Percentiles rank a stretch among this genome's conserved stretches.
phyloP scores from a whole-genome alignment of 2,113 vertebrate species.

The Poicephalus meyeri region DNA sequence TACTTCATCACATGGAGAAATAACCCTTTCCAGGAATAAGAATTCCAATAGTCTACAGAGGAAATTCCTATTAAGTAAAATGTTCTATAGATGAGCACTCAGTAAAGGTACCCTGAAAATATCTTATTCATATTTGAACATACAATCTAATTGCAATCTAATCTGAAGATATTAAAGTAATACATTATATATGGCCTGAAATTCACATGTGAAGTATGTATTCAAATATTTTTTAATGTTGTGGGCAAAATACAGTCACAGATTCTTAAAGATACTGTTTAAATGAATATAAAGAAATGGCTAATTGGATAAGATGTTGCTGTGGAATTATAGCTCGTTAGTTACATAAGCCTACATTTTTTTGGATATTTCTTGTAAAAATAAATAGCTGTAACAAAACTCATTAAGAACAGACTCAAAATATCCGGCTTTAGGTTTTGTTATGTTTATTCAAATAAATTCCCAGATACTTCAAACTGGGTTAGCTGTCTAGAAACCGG shows the following conservation, averaged over 20 bases:
- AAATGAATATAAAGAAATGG: slow-evolving; percentile 36
- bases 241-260: background rate
- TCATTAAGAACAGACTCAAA: background rate
- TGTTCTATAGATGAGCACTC: background rate
- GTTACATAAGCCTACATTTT: background rate
- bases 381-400: background rate
- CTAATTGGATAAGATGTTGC: slow-evolving; percentile 20
- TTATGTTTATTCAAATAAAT: background rate
- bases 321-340: background rate
- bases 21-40: background rate
- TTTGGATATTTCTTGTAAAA: background rate
- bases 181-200: background rate
- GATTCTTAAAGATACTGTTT: background rate
- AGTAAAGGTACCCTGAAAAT: background rate
- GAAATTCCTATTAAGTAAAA: background rate
- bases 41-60: background rate
- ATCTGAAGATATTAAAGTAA: slow-evolving; percentile 26
- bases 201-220: background rate
- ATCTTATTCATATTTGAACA: background rate
- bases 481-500: background rate
- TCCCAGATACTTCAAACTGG: background rate
- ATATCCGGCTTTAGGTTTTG: background rate
- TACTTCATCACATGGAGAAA: background rate
- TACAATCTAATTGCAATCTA: slow-evolving; percentile 12
- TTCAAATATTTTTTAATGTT: background rate